phyloP scores from a whole-genome alignment of 1,140 invertebrate species.

The Phortica variegata region DNA sequence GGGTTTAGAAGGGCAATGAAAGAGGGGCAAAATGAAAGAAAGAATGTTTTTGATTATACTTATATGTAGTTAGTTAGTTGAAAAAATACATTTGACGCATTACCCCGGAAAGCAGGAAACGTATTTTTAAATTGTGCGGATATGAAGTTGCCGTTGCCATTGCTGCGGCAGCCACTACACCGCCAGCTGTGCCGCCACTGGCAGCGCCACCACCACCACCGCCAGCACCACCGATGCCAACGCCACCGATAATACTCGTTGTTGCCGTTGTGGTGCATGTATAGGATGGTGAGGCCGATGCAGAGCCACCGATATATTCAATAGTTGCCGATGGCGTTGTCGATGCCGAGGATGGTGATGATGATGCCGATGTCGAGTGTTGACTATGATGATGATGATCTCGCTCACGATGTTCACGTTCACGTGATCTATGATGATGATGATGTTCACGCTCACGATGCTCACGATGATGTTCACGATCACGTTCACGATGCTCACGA shows the following conservation, averaged over 20 bases:
- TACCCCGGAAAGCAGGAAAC: constrained; percentile 56
- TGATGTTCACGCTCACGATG: constrained; percentile 43
- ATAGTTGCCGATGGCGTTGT: constrained; percentile 49
- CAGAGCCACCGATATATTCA: constrained; percentile 44
- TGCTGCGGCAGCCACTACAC: constrained; percentile 15
- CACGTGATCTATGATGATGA: constrained; percentile 34
- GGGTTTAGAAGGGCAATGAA: too few relatives aligned
- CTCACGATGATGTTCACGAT: constrained; percentile 18
- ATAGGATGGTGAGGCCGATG: constrained; percentile 46
- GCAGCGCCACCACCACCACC: neutral
- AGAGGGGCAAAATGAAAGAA: too few relatives aligned
- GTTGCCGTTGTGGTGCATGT: too few relatives aligned
- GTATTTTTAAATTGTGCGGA: constrained; percentile 57
- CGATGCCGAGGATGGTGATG: constrained; percentile 48
- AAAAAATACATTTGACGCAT: too few relatives aligned
- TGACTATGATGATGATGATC: constrained; percentile 39
- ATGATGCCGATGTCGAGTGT: constrained; percentile 49
- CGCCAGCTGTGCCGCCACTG: constrained; percentile 10
- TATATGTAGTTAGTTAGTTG: constrained; percentile 11
- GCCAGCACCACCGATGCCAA: too few relatives aligned
- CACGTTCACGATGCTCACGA: constrained; percentile 13
- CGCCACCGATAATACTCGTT: too few relatives aligned
- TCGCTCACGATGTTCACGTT: constrained; percentile 8
- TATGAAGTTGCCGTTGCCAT: constrained; percentile 43
- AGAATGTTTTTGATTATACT: neutral